Conservation (phyloP, 2,797 vertebrate genomes). For the Lateolabrax maculatus region DNA sequence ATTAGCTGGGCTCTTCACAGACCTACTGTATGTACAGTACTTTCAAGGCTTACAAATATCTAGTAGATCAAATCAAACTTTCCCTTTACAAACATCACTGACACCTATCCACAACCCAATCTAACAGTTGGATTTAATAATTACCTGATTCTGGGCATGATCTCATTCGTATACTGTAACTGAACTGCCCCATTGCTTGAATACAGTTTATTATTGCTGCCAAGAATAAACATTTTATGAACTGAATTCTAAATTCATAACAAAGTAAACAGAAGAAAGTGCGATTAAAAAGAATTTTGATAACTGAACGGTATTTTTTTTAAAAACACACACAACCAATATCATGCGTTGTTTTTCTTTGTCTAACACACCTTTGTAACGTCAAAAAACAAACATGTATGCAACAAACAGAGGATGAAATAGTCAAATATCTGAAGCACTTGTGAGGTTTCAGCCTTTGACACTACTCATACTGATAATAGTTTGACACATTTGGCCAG, state of each 20-base stretch:
- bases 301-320: not conserved
- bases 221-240: constrained; percentile 35
- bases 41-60: constrained; percentile 13
- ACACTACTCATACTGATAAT: not conserved
- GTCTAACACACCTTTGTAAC: constrained; percentile 1
- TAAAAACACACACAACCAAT: constrained; percentile 1
- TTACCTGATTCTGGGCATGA: not conserved
- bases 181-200: constrained; percentile 16
- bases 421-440: constrained; percentile 14
- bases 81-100: not conserved
- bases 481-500: constrained; percentile 14
- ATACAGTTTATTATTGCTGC: constrained; percentile 68
- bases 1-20: not conserved
- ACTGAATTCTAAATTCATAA: constrained; percentile 22
- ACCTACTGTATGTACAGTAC: constrained; percentile 3
- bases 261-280: constrained; percentile 19
- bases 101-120: not conserved
- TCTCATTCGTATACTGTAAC: not conserved
- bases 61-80: not conserved
- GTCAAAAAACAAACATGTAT: not conserved
- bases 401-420: not conserved
- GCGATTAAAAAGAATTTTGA: constrained; percentile 20
- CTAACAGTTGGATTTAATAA: not conserved
- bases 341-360: not conserved
- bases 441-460: constrained; percentile 24